A percentile compares a stretch with the other conserved stretches of the same genome.
Conservation (phyloP, 2,888 invertebrate species). For the Leucoma salicis region DNA sequence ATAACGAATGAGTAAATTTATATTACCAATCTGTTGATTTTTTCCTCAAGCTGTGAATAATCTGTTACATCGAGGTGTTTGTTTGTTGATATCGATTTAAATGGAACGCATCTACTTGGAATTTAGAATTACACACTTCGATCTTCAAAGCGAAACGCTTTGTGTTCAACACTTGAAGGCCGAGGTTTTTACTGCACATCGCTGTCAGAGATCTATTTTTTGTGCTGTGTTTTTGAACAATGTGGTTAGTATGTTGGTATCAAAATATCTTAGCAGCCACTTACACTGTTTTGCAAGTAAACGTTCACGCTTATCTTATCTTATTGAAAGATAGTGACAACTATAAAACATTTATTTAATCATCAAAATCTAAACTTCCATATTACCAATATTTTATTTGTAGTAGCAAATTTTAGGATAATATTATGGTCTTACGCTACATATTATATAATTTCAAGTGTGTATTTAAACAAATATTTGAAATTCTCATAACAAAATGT, state of each 20-base stretch:
- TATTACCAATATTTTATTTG: no score
- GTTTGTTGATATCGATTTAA: constrained; percentile 24
- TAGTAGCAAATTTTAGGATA: no score
- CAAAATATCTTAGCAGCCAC: constrained; percentile 18
- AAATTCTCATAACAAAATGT: no score
- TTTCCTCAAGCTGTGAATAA: constrained; percentile 17
- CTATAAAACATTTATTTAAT: constrained; percentile 7
- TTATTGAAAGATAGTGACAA: constrained; percentile 30
- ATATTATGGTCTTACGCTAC: no score
- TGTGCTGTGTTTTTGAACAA: constrained; percentile 29
- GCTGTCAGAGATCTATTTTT: constrained; percentile 42
- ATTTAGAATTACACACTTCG: constrained; percentile 33
- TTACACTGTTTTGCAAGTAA: constrained; percentile 9
- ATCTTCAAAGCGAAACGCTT: constrained; percentile 37
- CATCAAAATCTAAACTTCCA: background rate
- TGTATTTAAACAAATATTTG: no score
- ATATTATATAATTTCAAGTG: no score
- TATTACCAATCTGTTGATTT: constrained; percentile 19
- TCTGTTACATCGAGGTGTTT: constrained; percentile 16
- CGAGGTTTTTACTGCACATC: constrained; percentile 38
- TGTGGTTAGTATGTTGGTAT: constrained; percentile 14
- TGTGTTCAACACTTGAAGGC: constrained; percentile 45
- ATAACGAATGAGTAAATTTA: constrained; percentile 23
- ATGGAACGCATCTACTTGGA: constrained; percentile 19
- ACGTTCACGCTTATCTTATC: constrained; percentile 33